Conservation (phyloP, 2,888 invertebrate species). For the Drosophila tanythrix region DNA sequence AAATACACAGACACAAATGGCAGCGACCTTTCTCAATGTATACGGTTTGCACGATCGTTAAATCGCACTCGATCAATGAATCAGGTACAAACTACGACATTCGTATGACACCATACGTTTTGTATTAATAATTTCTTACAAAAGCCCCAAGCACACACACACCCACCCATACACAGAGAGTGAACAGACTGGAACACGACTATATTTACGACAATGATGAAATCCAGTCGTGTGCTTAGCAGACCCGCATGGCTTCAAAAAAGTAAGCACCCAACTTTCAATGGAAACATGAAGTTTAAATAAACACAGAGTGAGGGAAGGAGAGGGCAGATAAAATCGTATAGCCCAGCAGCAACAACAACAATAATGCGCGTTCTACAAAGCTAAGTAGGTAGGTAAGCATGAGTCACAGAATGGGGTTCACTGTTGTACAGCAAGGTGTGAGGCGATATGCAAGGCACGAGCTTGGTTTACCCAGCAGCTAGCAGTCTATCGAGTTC, state of each 20-base stretch:
- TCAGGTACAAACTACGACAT: slow-evolving; percentile 13
- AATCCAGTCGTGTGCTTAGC: slow-evolving; percentile 39
- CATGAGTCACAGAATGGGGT: slow-evolving; percentile 58
- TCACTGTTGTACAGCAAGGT: slow-evolving; percentile 15
- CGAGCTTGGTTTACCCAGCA: slow-evolving; percentile 8
- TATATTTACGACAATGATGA: slow-evolving; percentile 65
- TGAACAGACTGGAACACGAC: slow-evolving; percentile 12
- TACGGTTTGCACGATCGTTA: neutral
- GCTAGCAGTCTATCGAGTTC: neutral
- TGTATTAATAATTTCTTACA: slow-evolving; percentile 36
- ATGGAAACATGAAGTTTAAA: slow-evolving; percentile 57
- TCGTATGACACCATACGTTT: slow-evolving; percentile 50
- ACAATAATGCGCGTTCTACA: neutral
- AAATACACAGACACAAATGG: neutral
- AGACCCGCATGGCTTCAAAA: slow-evolving; percentile 48
- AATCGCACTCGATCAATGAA: slow-evolving; percentile 45
- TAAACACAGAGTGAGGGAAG: slow-evolving; percentile 3
- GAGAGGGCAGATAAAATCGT: slow-evolving; percentile 50
- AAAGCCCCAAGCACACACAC: slow-evolving; percentile 4
- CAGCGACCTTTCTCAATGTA: slow-evolving; percentile 52
- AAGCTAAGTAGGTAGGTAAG: slow-evolving; percentile 19
- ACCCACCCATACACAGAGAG: neutral
- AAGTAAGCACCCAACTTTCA: slow-evolving; percentile 49
- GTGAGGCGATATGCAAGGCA: slow-evolving; percentile 20
- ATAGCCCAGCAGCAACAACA: slow-evolving; percentile 10